phyloP scores from a whole-genome alignment of 2,113 vertebrate genomes.

The Calidris pygmaea region DNA sequence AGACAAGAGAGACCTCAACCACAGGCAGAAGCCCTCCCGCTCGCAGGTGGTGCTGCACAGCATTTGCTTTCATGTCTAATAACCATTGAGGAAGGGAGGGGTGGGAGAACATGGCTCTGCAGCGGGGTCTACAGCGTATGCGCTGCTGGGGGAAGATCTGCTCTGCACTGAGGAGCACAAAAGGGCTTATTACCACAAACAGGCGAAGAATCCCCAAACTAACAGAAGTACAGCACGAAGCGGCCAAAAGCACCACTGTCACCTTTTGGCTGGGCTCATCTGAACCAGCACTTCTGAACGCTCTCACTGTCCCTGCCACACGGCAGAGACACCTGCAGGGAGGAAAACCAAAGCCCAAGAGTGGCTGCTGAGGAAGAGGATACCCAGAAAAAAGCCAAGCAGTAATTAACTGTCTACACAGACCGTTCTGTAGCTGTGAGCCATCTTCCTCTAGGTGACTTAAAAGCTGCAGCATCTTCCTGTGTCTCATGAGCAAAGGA shows the following conservation, averaged over 20 bases:
- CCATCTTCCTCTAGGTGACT: background rate
- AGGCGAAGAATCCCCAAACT: background rate
- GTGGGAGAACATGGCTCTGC: background rate
- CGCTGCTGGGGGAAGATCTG: background rate
- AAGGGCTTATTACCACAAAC: background rate
- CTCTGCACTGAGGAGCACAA: background rate
- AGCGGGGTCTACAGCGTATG: fast-evolving
- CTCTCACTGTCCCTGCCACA: background rate
- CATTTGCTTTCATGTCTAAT: background rate
- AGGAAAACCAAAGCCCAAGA: background rate
- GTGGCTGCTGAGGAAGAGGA: background rate
- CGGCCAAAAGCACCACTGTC: fast-evolving
- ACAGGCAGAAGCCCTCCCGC: background rate
- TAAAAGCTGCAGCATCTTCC: background rate
- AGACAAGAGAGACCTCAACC: background rate
- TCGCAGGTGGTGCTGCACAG: too few relatives aligned
- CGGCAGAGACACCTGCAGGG: fast-evolving
- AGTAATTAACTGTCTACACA: background rate
- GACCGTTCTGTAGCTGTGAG: background rate
- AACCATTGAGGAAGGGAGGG: fast-evolving
- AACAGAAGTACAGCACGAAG: background rate
- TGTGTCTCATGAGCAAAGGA: background rate
- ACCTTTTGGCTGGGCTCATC: background rate
- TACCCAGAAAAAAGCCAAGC: background rate
- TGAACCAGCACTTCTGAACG: background rate